phyloP scores from a whole-genome alignment of 2,113 vertebrate species.

The Petrocephalus microphthalmus region DNA sequence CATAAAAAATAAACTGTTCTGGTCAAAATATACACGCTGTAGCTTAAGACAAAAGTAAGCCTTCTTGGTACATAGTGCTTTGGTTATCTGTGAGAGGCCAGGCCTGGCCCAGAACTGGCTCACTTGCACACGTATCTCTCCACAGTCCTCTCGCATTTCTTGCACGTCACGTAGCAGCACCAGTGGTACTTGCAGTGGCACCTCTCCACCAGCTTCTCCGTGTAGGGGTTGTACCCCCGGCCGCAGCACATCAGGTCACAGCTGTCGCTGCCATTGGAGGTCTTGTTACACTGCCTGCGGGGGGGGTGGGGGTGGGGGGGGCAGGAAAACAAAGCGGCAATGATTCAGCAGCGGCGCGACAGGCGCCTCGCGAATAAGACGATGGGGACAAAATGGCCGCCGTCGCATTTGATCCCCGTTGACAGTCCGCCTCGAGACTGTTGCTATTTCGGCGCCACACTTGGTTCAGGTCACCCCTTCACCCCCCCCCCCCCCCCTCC shows the following conservation, averaged over 20 bases:
- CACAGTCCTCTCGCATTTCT: slow-evolving; percentile 85
- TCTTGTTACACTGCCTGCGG: slow-evolving; percentile 93
- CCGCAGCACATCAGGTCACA: slow-evolving; percentile 98
- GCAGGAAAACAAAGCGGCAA: slow-evolving; percentile 3
- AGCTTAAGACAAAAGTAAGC: slow-evolving; percentile 52
- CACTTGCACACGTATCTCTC: slow-evolving; percentile 97
- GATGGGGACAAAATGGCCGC: background rate
- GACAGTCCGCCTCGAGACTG: slow-evolving; percentile 7
- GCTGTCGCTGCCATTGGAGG: slow-evolving; percentile 90
- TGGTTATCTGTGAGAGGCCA: slow-evolving; percentile 47
- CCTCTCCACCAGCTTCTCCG: slow-evolving; percentile 86
- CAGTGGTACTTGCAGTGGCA: slow-evolving; percentile 99
- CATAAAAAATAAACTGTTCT: slow-evolving; percentile 32
- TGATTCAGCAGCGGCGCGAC: background rate
- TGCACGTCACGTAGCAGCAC: slow-evolving; percentile 99
- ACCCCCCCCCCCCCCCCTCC: too few species aligned
- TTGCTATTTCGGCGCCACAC: background rate
- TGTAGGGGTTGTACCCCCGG: slow-evolving; percentile 95
- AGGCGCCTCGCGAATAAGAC: background rate
- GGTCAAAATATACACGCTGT: slow-evolving; percentile 49
- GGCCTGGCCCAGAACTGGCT: slow-evolving; percentile 35
- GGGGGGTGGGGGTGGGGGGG: slow-evolving; percentile 29
- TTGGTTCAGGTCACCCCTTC: background rate
- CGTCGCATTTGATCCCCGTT: background rate
- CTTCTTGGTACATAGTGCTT: slow-evolving; percentile 56